Percentiles rank a stretch among this genome's conserved stretches.
phyloP scores from a whole-genome alignment of 2,888 invertebrate genomes.

The Chymomyza amoena region DNA sequence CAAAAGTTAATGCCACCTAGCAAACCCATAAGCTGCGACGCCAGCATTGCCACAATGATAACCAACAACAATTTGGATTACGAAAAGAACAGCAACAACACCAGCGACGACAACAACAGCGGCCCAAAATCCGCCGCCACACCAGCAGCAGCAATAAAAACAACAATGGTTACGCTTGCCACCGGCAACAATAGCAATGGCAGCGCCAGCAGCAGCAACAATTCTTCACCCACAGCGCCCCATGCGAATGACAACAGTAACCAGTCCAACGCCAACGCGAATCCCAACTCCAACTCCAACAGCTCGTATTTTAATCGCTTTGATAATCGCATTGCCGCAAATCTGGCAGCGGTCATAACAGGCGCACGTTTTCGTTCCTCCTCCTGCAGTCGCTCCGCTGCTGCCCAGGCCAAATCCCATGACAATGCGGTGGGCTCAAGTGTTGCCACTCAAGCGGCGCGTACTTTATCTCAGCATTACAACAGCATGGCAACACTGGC shows the following conservation, averaged over 20 bases:
- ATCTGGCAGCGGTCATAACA: constrained; percentile 69
- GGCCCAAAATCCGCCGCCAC: constrained; percentile 29
- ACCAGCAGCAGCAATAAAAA: constrained; percentile 18
- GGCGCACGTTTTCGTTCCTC: constrained; percentile 72
- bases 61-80: constrained; percentile 78
- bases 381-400: constrained; percentile 42
- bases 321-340: constrained; percentile 73
- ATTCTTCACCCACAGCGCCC: constrained; percentile 55
- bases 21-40: constrained; percentile 44
- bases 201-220: constrained; percentile 60
- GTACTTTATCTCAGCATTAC: constrained; percentile 39
- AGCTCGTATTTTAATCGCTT: constrained; percentile 75
- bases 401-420: not conserved
- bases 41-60: constrained; percentile 65
- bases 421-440: constrained; percentile 29
- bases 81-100: constrained; percentile 69
- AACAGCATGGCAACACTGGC: constrained; percentile 17
- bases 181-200: constrained; percentile 18
- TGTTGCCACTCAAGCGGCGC: constrained; percentile 16
- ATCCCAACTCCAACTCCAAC: constrained; percentile 33
- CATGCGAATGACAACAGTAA: constrained; percentile 51
- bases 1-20: constrained; percentile 63
- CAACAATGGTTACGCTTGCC: constrained; percentile 19
- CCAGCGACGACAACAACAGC: constrained; percentile 56
- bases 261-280: constrained; percentile 35